A percentile compares a stretch with the other conserved stretches of the same genome.
phyloP scores from a whole-genome alignment of 2,888 invertebrate species.

The Eucriotettix oculatus region DNA sequence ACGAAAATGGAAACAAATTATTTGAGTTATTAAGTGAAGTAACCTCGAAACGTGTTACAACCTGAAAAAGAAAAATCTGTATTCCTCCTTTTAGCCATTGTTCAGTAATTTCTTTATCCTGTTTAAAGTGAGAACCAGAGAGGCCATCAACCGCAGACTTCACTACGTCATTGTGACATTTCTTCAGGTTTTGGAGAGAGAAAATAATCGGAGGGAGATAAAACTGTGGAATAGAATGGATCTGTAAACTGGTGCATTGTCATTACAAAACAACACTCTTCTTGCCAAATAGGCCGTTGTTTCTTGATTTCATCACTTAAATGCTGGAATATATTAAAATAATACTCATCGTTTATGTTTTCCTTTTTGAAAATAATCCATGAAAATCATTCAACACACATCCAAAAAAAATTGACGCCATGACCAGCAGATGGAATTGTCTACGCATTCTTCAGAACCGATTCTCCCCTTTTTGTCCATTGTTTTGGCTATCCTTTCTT shows the following conservation, averaged over 20 bases:
- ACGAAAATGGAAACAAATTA: too few species aligned
- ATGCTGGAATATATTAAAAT: not conserved
- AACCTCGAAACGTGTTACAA: too few species aligned
- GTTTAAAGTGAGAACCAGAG: not conserved
- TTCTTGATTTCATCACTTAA: not conserved
- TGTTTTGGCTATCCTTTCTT: not conserved
- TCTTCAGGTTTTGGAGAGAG: not conserved
- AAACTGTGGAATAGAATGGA: not conserved
- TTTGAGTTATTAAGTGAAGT: too few species aligned
- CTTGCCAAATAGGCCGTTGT: not conserved
- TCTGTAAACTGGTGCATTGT: not conserved
- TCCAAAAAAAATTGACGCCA: not conserved
- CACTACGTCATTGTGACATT: not conserved
- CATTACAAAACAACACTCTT: not conserved
- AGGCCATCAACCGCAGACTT: not conserved
- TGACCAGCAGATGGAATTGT: not conserved
- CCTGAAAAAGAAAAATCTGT: too few species aligned
- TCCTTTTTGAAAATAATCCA: not conserved
- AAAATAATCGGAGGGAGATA: not conserved
- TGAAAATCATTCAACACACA: not conserved
- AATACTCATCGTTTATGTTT: not conserved
- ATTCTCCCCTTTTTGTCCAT: too few species aligned
- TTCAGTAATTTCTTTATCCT: not conserved
- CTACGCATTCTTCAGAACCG: not conserved
- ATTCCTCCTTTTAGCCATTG: not conserved